Conservation (phyloP, 2,113 vertebrate species). For the Arizona elegans region DNA sequence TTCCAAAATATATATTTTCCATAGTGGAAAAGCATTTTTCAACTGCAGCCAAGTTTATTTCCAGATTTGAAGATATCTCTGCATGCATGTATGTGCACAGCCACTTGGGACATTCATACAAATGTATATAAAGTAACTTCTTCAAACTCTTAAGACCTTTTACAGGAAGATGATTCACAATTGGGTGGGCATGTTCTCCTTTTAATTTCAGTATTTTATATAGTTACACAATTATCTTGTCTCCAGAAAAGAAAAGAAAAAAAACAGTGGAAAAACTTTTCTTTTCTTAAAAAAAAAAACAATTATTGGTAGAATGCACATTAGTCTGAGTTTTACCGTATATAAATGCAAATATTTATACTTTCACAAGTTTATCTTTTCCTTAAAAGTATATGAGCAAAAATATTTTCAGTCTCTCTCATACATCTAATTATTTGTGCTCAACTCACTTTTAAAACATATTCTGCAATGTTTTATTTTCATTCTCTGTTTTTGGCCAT, state of each 20-base stretch:
- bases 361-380: not conserved
- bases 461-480: not conserved
- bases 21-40: not conserved
- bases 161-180: slow-evolving; percentile 15
- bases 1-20: not conserved
- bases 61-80: not conserved
- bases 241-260: slow-evolving; percentile 7
- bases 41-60: not conserved
- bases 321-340: not conserved
- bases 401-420: not conserved
- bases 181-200: not conserved
- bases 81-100: not conserved
- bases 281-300: slow-evolving; percentile 5
- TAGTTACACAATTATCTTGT: not conserved
- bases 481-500: not conserved
- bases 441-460: not conserved
- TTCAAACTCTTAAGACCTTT: not conserved
- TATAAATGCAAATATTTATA: not conserved
- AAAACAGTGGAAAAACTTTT: rapidly evolving
- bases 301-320: not conserved
- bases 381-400: not conserved
- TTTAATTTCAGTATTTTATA: not conserved
- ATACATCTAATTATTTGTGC: not conserved
- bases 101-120: not conserved
- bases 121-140: not conserved